phyloP scores from a whole-genome alignment of 1,140 invertebrate species.

The Chironomus tepperi region DNA sequence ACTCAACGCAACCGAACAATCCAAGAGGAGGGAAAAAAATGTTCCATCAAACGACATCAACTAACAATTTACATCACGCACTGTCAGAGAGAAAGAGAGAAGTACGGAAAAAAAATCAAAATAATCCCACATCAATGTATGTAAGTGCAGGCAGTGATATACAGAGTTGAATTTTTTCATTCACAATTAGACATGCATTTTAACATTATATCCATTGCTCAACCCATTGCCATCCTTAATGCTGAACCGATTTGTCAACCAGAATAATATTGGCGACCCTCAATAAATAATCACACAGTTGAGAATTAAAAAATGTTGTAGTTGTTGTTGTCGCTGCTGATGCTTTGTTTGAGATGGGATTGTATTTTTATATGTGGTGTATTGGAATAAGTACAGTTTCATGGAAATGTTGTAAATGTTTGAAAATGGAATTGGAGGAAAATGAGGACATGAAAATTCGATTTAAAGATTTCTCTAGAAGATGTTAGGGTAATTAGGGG shows the following conservation, averaged over 20 bases:
- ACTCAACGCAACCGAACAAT: too few species aligned
- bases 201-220: neutral
- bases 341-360: too few species aligned
- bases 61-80: neutral
- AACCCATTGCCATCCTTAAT: neutral
- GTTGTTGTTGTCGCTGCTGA: too few species aligned
- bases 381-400: too few species aligned
- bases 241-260: neutral
- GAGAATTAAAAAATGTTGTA: neutral
- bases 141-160: neutral
- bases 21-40: too few species aligned
- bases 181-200: neutral
- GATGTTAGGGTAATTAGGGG: too few species aligned
- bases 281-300: conserved; percentile 13
- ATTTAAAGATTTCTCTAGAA: too few species aligned
- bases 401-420: too few species aligned
- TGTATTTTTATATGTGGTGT: too few species aligned
- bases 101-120: neutral
- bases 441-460: too few species aligned
- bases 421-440: too few species aligned
- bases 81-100: neutral
- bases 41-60: neutral
- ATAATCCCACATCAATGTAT: conserved; percentile 10
- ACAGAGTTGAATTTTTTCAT: conserved; percentile 1
- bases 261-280: conserved; percentile 4